phyloP scores from a whole-genome alignment of 2,797 vertebrate genomes.

The Remorina albescens region DNA sequence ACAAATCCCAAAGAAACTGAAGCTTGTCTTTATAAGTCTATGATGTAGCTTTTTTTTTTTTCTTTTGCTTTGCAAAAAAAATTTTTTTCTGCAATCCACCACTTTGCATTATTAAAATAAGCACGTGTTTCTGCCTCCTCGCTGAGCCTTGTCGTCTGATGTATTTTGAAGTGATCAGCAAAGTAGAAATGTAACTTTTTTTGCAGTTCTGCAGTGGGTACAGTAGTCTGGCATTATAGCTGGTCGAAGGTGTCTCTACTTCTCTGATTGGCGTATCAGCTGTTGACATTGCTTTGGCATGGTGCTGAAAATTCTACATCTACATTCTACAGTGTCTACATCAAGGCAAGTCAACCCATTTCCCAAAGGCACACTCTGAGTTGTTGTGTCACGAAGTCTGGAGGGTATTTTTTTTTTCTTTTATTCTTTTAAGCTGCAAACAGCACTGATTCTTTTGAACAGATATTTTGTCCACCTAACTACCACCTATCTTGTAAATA shows the following conservation, averaged over 20 bases:
- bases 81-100: conserved; percentile 12
- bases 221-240: conserved; percentile 42
- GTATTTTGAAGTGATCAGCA: conserved; percentile 18
- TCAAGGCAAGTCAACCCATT: conserved; percentile 20
- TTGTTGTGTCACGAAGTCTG: conserved; percentile 19
- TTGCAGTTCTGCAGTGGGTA: background rate
- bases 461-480: background rate
- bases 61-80: background rate
- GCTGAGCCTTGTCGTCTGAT: conserved; percentile 14
- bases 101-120: conserved; percentile 21
- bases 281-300: conserved; percentile 38
- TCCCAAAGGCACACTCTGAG: conserved; percentile 25
- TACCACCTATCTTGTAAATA: background rate
- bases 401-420: background rate
- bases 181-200: conserved; percentile 7
- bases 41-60: background rate
- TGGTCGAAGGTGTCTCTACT: conserved; percentile 32
- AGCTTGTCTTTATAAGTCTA: background rate
- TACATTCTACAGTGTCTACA: conserved; percentile 34
- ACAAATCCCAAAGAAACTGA: background rate
- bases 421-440: background rate
- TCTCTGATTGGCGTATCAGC: conserved; percentile 26
- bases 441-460: background rate
- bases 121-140: conserved; percentile 1
- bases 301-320: conserved; percentile 34